These are phyloP conservation scores for Phyto melanocephala DNA, from an alignment of 2,888 invertebrate species.

Conservation along the genomic window DNA sequence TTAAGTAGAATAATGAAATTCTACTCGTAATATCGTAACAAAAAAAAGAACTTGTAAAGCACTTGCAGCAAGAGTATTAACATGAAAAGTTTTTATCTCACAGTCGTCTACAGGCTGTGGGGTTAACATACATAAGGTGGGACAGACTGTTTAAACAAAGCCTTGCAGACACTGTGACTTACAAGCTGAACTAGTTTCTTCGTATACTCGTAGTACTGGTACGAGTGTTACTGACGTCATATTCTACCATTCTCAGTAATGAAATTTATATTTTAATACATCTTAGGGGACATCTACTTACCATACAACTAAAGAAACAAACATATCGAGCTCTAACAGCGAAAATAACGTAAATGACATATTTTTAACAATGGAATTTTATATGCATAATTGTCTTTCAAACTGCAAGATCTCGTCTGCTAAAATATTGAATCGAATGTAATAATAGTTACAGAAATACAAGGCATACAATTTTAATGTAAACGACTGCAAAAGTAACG, in stretches of 20 bases:
- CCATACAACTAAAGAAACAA: slow-evolving; percentile 27
- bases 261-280: slow-evolving; percentile 19
- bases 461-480: too few species aligned
- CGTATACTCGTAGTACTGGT: background rate
- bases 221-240: slow-evolving; percentile 30
- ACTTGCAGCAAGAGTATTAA: slow-evolving; percentile 4
- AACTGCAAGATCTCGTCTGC: too few species aligned
- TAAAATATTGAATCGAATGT: too few species aligned
- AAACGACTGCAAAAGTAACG: too few species aligned
- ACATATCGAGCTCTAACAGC: too few species aligned
- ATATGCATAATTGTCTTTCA: too few species aligned
- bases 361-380: too few species aligned
- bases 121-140: background rate
- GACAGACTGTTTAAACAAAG: background rate
- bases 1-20: slow-evolving; percentile 43
- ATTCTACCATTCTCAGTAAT: slow-evolving; percentile 21
- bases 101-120: background rate
- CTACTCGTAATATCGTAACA: background rate
- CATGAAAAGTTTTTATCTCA: slow-evolving; percentile 21
- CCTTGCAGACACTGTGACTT: slow-evolving; percentile 33
- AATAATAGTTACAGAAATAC: too few species aligned
- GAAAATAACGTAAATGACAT: too few species aligned
- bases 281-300: slow-evolving; percentile 32
- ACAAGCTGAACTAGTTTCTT: slow-evolving; percentile 42
- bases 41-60: background rate